phyloP scores from a whole-genome alignment of 2,888 invertebrate genomes.

The Synergus itoensis region DNA sequence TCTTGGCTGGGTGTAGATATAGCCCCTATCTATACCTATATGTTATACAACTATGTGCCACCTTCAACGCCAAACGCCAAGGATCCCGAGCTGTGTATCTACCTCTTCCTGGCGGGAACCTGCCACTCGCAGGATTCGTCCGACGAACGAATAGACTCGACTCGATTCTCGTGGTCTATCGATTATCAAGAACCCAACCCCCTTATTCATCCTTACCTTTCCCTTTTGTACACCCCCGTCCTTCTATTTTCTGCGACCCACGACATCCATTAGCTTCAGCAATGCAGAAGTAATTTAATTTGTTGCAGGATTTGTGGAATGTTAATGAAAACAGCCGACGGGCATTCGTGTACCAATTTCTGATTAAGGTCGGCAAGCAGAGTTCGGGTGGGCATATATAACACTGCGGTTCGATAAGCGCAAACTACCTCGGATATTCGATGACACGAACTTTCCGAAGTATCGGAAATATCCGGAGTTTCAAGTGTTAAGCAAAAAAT shows the following conservation, averaged over 20 bases:
- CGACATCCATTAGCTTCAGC: constrained; percentile 72
- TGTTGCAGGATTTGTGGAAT: constrained; percentile 75
- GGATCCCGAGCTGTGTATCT: neutral
- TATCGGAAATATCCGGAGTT: neutral
- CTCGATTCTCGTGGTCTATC: constrained; percentile 62
- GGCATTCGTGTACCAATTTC: constrained; percentile 65
- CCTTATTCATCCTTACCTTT: constrained; percentile 44
- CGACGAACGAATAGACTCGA: constrained; percentile 55
- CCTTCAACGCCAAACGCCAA: constrained; percentile 42
- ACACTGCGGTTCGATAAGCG: constrained; percentile 27
- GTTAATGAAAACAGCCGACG: constrained; percentile 73
- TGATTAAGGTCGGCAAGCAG: constrained; percentile 63
- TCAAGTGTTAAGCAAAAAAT: neutral
- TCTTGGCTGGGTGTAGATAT: constrained; percentile 45
- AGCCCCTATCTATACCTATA: constrained; percentile 45
- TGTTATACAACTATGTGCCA: neutral
- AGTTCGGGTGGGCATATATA: constrained; percentile 14
- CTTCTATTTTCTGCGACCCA: constrained; percentile 49
- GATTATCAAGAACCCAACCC: constrained; percentile 63
- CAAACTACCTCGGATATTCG: constrained; percentile 14
- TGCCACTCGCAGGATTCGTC: constrained; percentile 55
- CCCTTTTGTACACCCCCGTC: constrained; percentile 48
- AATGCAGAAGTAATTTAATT: constrained; percentile 76
- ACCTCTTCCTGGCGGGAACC: constrained; percentile 48
- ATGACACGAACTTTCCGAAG: constrained; percentile 14